phyloP scores from a whole-genome alignment of 2,113 vertebrate genomes.

The Brachypteracias leptosomus region DNA sequence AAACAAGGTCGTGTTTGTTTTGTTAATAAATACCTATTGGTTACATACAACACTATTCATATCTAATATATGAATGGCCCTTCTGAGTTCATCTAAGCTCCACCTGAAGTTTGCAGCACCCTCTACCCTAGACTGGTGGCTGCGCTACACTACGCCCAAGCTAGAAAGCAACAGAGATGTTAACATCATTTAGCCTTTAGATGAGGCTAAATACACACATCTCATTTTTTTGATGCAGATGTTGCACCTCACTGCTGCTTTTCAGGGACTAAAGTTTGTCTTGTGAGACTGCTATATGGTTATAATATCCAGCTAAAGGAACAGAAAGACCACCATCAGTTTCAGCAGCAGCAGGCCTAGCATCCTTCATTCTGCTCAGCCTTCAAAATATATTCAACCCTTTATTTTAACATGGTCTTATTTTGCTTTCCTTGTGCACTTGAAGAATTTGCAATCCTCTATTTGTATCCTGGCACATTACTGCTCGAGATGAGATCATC shows the following conservation, averaged over 20 bases:
- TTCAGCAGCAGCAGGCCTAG: not conserved
- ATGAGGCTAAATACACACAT: not conserved
- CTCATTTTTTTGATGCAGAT: not conserved
- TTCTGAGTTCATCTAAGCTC: not conserved
- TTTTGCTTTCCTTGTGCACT: not conserved
- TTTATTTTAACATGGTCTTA: not conserved
- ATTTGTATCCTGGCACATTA: conserved; percentile 33
- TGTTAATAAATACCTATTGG: not conserved
- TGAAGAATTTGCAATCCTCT: not conserved
- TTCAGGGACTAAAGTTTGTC: not conserved
- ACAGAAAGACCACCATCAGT: not conserved
- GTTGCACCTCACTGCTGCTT: not conserved
- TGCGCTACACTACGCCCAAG: not conserved
- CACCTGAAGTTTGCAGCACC: not conserved
- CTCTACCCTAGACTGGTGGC: not conserved
- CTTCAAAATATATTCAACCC: not conserved
- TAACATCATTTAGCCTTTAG: not conserved
- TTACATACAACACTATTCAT: not conserved
- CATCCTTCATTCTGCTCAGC: not conserved
- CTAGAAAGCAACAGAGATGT: not conserved
- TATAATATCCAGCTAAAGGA: not conserved
- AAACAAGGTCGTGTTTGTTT: not conserved
- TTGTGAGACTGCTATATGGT: not conserved
- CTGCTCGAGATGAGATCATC: conserved; percentile 10
- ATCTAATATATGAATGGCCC: not conserved